These are phyloP conservation scores for Probosciger aterrimus DNA, from an alignment of 2,113 vertebrate species.

Conservation along the genomic window DNA sequence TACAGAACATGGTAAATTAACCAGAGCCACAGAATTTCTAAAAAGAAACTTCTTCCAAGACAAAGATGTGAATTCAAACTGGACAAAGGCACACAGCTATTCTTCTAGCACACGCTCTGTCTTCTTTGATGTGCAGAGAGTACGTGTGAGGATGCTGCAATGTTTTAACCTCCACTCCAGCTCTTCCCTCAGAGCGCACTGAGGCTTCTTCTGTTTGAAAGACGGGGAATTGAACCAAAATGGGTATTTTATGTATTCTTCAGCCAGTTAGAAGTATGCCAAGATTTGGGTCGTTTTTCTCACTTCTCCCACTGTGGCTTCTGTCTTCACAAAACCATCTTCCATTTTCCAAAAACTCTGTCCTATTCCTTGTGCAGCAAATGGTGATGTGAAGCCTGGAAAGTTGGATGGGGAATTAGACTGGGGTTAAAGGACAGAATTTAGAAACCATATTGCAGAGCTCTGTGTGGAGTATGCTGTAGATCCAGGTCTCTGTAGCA, in stretches of 20 bases:
- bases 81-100: not conserved
- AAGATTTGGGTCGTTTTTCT: not conserved
- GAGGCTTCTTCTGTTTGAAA: not conserved
- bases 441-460: not conserved
- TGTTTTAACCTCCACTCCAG: not conserved
- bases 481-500: not conserved
- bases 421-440: not conserved
- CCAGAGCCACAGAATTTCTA: not conserved
- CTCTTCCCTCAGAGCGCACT: rapidly evolving
- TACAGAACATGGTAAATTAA: not conserved
- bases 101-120: not conserved
- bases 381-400: not conserved
- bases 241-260: not conserved
- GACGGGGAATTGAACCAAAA: not conserved
- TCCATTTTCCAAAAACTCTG: not conserved
- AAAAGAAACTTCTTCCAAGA: not conserved
- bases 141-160: not conserved
- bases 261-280: not conserved
- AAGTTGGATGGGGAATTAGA: not conserved
- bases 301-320: not conserved
- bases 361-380: not conserved
- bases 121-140: not conserved
- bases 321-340: not conserved
- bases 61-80: not conserved
- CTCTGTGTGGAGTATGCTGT: not conserved